Base-by-base conservation (phyloP, 2,797 vertebrate species). In the Sebastiscus tertius region DNA sequence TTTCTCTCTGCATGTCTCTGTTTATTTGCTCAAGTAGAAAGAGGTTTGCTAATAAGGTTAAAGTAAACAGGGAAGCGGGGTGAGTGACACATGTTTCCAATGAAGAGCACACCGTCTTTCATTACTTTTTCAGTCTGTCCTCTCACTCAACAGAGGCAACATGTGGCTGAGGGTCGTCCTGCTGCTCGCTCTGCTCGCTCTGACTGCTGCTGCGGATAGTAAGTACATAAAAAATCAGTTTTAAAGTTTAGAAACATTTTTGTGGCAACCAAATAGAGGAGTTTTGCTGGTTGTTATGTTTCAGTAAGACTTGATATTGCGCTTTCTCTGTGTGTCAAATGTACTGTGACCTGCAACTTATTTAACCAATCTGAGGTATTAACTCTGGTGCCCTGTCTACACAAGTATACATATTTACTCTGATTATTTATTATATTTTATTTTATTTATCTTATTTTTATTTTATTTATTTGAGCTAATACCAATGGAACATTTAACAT, bases 81-180 rank as follows among this genome's bases (percentile, higher is more conserved):
- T 92, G 85, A 94, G 84, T 94, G 92, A 93, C 94, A 83, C 92
- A 78, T 90, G 89, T 61, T 90, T 93, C 79, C 88, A 93, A 89
- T 94, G 82, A 94, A 91, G 64, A 90, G 88, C 91, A 80, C 85
- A 78, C 22, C 31, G 83, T 72, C 58, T 24, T 1, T 79, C 79
- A 31, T 88, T 86, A 72, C 52, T 61, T 24, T 18, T 71, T 88
- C 88, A 90, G 42, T 90, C 86, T 83, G 77, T 62, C 77, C 74
- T 75, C 49, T 62, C 55, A 72, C 71, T 80, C 74, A n/a, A 27
- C 74, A 80, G 79, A 87, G 88, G 68, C 77, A 91, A 85, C 91
- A 95, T 94, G 95, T 94, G 73, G 85, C 86, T 78, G 61, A 60
- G 76, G 82, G 70, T 65, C 16, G 14, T 87, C 36, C 76, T 95